These are phyloP conservation scores for Pheucticus melanocephalus DNA, from an alignment of 2,113 vertebrate species.

Conservation along the genomic window DNA sequence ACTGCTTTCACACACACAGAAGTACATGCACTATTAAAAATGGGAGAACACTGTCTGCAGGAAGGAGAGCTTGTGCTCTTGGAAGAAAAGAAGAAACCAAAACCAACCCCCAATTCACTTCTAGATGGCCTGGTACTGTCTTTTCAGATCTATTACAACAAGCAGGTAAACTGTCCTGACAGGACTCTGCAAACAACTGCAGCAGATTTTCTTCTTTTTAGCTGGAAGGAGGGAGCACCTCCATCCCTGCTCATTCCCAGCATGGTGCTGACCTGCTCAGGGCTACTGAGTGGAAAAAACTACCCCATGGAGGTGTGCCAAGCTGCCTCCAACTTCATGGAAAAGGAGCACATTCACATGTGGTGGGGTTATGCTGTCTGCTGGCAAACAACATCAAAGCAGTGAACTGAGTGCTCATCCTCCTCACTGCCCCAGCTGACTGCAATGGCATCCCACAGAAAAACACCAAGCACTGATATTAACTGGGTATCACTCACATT, in stretches of 20 bases:
- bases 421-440: neutral
- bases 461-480: fast-evolving
- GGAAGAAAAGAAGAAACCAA: neutral
- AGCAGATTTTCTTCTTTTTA: neutral
- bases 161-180: neutral
- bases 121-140: slow-evolving; percentile 41
- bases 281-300: neutral
- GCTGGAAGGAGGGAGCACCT: neutral
- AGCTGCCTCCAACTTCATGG: neutral
- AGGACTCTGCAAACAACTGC: neutral
- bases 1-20: neutral
- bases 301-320: neutral
- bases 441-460: neutral
- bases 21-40: neutral
- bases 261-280: neutral
- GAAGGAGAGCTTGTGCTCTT: neutral
- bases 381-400: neutral
- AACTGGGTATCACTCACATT: neutral
- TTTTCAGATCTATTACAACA: slow-evolving; percentile 5
- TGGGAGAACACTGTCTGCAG: neutral
- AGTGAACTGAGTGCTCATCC: neutral
- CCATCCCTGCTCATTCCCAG: neutral
- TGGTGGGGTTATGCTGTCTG: neutral
- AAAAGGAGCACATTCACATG: neutral
- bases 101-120: neutral